These are phyloP conservation scores for Drosophila fungiperda DNA, from an alignment of 2,888 invertebrate species.

Conservation along the genomic window DNA sequence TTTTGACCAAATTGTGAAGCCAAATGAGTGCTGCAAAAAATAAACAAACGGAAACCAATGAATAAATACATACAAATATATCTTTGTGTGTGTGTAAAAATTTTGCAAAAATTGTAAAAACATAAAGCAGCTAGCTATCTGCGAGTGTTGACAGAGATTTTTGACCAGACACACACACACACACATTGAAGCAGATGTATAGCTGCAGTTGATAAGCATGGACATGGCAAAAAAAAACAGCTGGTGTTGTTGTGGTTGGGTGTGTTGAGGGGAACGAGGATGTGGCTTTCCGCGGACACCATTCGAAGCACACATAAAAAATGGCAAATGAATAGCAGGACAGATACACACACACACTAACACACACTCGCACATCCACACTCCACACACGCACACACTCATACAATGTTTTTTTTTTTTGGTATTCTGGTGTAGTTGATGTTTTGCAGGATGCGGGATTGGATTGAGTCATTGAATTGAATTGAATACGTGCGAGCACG, in stretches of 20 bases:
- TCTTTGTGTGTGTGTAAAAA: slow-evolving; percentile 11
- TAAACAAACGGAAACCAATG: slow-evolving; percentile 6
- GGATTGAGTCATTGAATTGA: slow-evolving; percentile 78
- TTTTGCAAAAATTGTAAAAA: slow-evolving; percentile 27
- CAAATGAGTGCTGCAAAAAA: slow-evolving; percentile 12
- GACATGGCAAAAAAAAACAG: slow-evolving; percentile 25
- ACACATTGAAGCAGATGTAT: not conserved
- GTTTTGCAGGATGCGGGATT: slow-evolving; percentile 59
- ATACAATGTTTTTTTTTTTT: not conserved
- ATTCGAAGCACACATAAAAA: slow-evolving; percentile 44
- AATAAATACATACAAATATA: not conserved
- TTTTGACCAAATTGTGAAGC: slow-evolving; percentile 8
- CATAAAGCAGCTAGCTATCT: slow-evolving; percentile 26
- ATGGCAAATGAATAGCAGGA: slow-evolving; percentile 59
- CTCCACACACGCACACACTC: slow-evolving; percentile 3
- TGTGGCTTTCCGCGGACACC: slow-evolving; percentile 48
- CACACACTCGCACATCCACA: slow-evolving; percentile 1
- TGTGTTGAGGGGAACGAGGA: not conserved
- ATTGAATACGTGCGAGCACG: slow-evolving; percentile 79
- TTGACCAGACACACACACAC: not conserved
- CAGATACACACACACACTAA: slow-evolving; percentile 21
- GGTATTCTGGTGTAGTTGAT: slow-evolving; percentile 24
- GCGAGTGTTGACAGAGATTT: slow-evolving; percentile 40
- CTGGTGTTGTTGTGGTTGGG: not conserved
- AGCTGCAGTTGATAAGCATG: slow-evolving; percentile 42